phyloP scores from a whole-genome alignment of 1,140 invertebrate genomes.

The Pentalonia nigronervosa region DNA sequence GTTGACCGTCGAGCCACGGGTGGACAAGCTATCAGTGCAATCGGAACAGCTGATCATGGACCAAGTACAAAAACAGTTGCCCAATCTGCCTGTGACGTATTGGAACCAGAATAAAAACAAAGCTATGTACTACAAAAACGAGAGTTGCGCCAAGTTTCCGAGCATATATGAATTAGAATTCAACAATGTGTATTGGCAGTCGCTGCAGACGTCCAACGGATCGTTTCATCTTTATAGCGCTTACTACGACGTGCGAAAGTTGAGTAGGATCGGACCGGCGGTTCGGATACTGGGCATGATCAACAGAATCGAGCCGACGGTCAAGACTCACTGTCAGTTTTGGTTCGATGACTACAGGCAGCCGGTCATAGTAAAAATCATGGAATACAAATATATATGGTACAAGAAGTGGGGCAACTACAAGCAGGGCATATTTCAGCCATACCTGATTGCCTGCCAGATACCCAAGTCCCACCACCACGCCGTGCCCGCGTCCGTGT shows the following conservation, averaged over 20 bases:
- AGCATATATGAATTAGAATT: conserved; percentile 88
- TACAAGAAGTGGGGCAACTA: conserved; percentile 94
- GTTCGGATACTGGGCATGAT: conserved; percentile 90
- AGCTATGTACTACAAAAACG: conserved; percentile 74
- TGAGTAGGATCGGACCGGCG: conserved; percentile 79
- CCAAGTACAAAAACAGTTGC: conserved; percentile 77
- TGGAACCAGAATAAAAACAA: conserved; percentile 82
- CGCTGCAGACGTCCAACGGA: conserved; percentile 78
- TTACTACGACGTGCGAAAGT: conserved; percentile 82
- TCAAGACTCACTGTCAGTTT: conserved; percentile 85
- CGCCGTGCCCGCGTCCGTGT: conserved; percentile 82
- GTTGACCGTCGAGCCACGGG: conserved; percentile 66
- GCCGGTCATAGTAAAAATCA: conserved; percentile 78
- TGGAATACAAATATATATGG: conserved; percentile 94
- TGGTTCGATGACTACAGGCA: conserved; percentile 88
- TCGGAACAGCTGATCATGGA: conserved; percentile 80
- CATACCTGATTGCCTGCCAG: conserved; percentile 88
- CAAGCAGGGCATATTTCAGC: conserved; percentile 89
- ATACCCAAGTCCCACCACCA: conserved; percentile 77
- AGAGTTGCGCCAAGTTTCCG: conserved; percentile 81
- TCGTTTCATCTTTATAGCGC: conserved; percentile 87
- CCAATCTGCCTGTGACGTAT: conserved; percentile 82
- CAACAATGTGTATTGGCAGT: conserved; percentile 92
- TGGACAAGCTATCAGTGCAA: conserved; percentile 73
- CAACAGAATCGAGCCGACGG: conserved; percentile 82